Base-by-base conservation (phyloP, 2,113 vertebrate species). In the Nesogale talazaci region DNA sequence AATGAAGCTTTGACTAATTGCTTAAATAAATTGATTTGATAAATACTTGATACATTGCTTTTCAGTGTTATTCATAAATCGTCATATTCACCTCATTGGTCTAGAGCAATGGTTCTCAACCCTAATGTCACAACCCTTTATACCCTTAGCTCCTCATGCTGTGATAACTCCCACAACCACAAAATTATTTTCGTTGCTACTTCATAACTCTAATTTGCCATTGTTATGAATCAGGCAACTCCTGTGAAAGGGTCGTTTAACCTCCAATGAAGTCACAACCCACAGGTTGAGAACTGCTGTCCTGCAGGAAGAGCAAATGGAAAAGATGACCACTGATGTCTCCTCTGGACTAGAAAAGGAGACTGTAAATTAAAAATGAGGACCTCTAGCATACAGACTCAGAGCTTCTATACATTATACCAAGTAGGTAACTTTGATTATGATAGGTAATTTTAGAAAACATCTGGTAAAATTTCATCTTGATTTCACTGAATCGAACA, bases 401-500 rank as follows among this genome's bases (percentile, higher is more conserved):
- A 36, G 77, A 57, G 10, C 25, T 23, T 36, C 78, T 80, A 14
- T 59, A 12, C 70, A 61, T 89, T 59, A 70, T 76, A 29, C 70
- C 36, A 90, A 85, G 89, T 91, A 52, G 19, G 31, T 93, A 89
- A 94, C n/a, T 93, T 79, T 80, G 89, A 89, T 93, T 92, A 65
- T 69, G 75, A 88, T 78, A 74, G 63, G 82, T 96, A 79, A 83
- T 92, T 94, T 96, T 95, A 94, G 91, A 83, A 79, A 34, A 95
- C 86, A 74, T 80, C 91, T 91, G 79, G 84, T 89, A 78, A 92
- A 65, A 83, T 85, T 72, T 78, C 63, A 52, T 96, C 95, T 91
- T 23, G 57, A 94, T 94, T 95, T 96, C 93, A 96, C 42, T 91
- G 95, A 95, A 90, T 91, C 74, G 74, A 52, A 52, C 10, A 94